These are phyloP conservation scores for Phrynocephalus versicolor DNA, from an alignment of 2,113 vertebrate genomes.

Conservation along the genomic window DNA sequence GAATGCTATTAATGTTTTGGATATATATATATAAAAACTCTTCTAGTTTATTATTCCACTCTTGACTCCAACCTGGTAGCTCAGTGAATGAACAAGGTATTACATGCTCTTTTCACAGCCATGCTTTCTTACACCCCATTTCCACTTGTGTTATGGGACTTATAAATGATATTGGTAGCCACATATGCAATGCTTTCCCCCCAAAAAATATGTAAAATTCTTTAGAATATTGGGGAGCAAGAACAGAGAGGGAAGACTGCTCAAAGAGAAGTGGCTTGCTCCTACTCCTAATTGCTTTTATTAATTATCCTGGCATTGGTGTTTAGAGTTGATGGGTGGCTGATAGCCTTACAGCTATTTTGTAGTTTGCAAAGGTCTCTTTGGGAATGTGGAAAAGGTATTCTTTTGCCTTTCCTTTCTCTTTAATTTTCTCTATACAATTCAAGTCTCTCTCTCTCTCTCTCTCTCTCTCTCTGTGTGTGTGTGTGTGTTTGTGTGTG, in stretches of 20 bases:
- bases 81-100: background rate
- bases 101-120: background rate
- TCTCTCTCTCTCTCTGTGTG: no score
- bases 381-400: no score
- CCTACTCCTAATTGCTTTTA: background rate
- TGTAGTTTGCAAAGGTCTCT: no score
- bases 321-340: background rate
- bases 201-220: background rate
- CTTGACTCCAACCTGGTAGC: background rate
- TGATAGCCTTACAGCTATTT: no score
- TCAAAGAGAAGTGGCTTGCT: background rate
- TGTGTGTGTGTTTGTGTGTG: no score
- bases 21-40: no score
- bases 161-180: background rate
- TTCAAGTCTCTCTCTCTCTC: no score
- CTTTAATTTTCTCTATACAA: no score
- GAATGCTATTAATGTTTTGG: background rate
- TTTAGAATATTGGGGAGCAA: background rate
- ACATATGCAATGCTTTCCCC: background rate
- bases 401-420: no score
- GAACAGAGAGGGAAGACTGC: background rate
- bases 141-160: background rate
- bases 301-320: background rate
- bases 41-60: background rate
- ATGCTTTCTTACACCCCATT: background rate